phyloP scores from a whole-genome alignment of 1,140 invertebrate genomes.

The Bombus sylvicola region DNA sequence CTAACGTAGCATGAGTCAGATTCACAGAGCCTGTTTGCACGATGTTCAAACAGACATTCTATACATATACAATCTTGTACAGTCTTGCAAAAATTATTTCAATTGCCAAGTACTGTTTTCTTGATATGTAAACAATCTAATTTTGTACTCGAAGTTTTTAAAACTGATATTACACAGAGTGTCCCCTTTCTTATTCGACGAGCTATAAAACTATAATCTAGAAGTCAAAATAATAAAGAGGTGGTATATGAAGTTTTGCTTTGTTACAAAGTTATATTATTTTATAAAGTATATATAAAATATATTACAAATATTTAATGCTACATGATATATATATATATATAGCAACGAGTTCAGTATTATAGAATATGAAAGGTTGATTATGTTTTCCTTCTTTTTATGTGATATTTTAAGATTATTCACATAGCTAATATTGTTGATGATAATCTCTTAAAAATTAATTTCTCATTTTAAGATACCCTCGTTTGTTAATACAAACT shows the following conservation, averaged over 20 bases:
- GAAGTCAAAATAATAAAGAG: neutral
- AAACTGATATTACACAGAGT: conserved; percentile 30
- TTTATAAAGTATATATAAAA: neutral
- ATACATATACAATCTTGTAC: conserved; percentile 15
- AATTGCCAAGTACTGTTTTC: conserved; percentile 13
- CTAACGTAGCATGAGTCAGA: conserved; percentile 78
- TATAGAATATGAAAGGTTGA: neutral
- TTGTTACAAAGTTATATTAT: neutral
- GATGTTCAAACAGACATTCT: conserved; percentile 59
- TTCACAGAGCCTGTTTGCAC: conserved; percentile 75
- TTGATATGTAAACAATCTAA: conserved; percentile 19
- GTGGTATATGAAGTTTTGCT: neutral
- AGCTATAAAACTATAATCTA: neutral
- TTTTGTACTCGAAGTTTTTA: conserved; percentile 32
- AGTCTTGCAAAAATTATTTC: conserved; percentile 42
- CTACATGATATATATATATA: neutral
- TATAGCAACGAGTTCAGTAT: neutral
- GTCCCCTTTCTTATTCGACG: neutral
- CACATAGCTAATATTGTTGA: neutral
- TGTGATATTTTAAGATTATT: neutral
- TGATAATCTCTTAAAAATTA: no score
- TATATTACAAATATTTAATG: neutral
- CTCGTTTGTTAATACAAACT: neutral
- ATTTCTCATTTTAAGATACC: no score
- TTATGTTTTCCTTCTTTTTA: neutral